Percentiles rank a stretch among this genome's conserved stretches.
Evolutionary conservation across 2,113 vertebrate species (phyloP).

Genomic region (Taxidea taxus): DNA sequence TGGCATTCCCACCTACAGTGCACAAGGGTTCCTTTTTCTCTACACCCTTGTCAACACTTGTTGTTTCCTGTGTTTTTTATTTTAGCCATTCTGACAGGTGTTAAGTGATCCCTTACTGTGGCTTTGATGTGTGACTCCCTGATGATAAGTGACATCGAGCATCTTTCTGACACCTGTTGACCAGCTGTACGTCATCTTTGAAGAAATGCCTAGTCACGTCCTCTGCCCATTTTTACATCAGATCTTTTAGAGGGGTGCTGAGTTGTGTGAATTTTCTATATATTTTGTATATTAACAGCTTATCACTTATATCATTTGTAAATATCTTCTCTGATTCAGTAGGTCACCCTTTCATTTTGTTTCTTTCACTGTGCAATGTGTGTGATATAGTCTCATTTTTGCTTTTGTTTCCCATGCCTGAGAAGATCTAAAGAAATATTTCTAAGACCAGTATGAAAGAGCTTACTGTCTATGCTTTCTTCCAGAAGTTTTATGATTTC

Average conservation of each 20-base stretch:
- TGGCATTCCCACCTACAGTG: neutral
- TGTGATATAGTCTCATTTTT: neutral
- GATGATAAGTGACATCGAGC: neutral
- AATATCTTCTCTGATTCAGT: neutral
- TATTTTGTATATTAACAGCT: neutral
- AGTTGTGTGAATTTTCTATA: neutral
- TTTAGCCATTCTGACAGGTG: neutral
- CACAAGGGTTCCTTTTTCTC: neutral
- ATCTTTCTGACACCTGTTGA: neutral
- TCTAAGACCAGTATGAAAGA: neutral
- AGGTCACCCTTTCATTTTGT: neutral
- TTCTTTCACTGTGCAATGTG: neutral
- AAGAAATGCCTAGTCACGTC: neutral
- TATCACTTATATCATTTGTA: neutral
- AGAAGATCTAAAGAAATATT: neutral
- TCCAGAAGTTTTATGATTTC: neutral
- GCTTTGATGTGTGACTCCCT: neutral
- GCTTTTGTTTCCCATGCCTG: neutral
- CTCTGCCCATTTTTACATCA: neutral
- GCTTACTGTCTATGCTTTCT: neutral
- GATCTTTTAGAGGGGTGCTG: neutral
- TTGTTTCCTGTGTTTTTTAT: neutral
- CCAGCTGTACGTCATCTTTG: neutral
- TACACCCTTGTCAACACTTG: neutral
- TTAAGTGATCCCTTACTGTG: neutral